A percentile compares a stretch with the other conserved stretches of the same genome.
Conservation (phyloP, 2,888 invertebrate genomes). For the Imbricaverruca yamaguchii region DNA sequence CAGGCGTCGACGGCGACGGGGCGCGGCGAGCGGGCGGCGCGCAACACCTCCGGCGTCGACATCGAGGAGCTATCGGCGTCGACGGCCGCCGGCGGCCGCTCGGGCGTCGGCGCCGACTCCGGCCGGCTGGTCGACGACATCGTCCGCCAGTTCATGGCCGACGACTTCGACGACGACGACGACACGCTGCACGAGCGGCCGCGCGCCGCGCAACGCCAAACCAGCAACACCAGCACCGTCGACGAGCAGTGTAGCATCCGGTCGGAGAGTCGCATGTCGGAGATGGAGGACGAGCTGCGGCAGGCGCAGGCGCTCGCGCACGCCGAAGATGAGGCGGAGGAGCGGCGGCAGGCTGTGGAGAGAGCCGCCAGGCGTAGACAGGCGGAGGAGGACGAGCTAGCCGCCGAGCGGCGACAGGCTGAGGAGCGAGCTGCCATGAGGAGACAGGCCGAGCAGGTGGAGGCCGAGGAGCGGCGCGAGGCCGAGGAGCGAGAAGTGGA, state of each 20-base stretch:
- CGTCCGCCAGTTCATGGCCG: constrained; percentile 14
- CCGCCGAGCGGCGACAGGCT: not conserved
- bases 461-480: not conserved
- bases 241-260: not conserved
- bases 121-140: constrained; percentile 2
- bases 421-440: not conserved
- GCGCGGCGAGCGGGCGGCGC: not conserved
- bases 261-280: not conserved
- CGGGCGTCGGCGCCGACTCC: not conserved
- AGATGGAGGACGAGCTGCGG: not conserved
- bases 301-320: not conserved
- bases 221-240: constrained; percentile 7
- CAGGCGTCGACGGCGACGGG: constrained; percentile 8
- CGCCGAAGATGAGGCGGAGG: not conserved
- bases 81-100: not conserved
- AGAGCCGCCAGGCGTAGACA: no score
- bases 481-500: not conserved
- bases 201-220: not conserved
- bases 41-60: not conserved
- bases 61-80: constrained; percentile 10
- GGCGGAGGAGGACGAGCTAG: not conserved
- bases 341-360: not conserved
- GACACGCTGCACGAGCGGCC: not conserved
- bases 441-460: not conserved
- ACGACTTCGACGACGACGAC: constrained; percentile 16